A percentile compares a stretch with the other conserved stretches of the same genome.
These are phyloP conservation scores for Ichneumoninae sp. DNA, from an alignment of 2,888 invertebrate species.

Conservation along the genomic window DNA sequence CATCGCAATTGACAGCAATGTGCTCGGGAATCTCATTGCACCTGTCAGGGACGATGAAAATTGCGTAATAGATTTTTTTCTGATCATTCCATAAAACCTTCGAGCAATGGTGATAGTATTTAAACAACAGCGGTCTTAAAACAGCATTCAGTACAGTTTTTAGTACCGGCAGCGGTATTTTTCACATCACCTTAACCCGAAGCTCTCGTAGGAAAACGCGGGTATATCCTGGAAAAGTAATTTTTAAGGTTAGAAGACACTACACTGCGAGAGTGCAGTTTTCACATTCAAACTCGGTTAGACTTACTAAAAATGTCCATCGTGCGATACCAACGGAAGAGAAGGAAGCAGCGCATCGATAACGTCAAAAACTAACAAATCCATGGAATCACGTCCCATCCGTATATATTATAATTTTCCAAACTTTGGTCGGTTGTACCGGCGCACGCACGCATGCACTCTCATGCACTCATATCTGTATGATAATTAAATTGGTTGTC, in stretches of 20 bases:
- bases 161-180: too few species aligned
- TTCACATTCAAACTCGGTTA: not conserved
- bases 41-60: slow-evolving; percentile 82
- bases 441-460: slow-evolving; percentile 5
- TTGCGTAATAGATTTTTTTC: slow-evolving; percentile 52
- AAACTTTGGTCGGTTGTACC: slow-evolving; percentile 41
- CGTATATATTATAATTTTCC: slow-evolving; percentile 38
- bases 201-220: slow-evolving; percentile 90
- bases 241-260: slow-evolving; percentile 71
- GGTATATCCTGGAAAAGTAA: slow-evolving; percentile 89
- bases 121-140: slow-evolving; percentile 87
- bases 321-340: slow-evolving; percentile 28
- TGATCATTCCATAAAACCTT: slow-evolving; percentile 91
- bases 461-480: not conserved
- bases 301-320: not conserved
- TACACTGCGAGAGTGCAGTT: not conserved
- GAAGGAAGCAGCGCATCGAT: slow-evolving; percentile 59
- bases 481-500: not conserved
- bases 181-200: slow-evolving; percentile 82
- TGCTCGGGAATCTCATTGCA: slow-evolving; percentile 87
- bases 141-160: too few species aligned
- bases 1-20: slow-evolving; percentile 85
- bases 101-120: slow-evolving; percentile 93
- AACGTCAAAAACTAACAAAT: slow-evolving; percentile 63
- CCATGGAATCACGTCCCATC: not conserved